Evolutionary conservation across 2,888 invertebrate genomes (phyloP), one percentile per base, ranked within the genome.

Genomic region (Labia minor): DNA sequence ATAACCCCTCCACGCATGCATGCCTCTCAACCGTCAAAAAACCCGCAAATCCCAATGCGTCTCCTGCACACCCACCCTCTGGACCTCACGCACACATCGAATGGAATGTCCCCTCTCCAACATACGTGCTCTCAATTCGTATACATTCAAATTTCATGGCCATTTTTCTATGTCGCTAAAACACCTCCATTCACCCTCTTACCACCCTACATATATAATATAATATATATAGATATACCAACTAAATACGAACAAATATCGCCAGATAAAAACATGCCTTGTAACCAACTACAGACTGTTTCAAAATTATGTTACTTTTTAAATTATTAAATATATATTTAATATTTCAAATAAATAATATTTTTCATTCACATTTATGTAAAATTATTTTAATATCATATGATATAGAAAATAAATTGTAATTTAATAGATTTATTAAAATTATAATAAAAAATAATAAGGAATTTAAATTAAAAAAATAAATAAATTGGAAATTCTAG

Each of bases 151-250:
- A 49, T 8, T 49, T 16, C 49, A 49, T 49, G 49, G 49, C 49
- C 49, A 49, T 49, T 49, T 49, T 49, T 49, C 49, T 49, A 49
- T 49, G 49, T 49, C 49, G 49, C 49, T 49, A 49, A 49, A 49
- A 49, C 49, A 49, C 49, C 26, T 26, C 26, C 26, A 49, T 14
- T 3, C 49, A 49, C 49, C 14, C 49, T 8, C 49, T 8, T 14
- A 49, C 14, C 49, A 49, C 49, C 16, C 49, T 26, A 26, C n/a
- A n/a, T n/a, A n/a, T n/a, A n/a, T n/a, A n/a, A n/a, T n/a, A n/a
- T n/a, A n/a, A n/a, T n/a, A n/a, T n/a, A n/a, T n/a, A 26, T 26
- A 26, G 26, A 26, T 26, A 26, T 49, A 49, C 14, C 49, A 26
- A 26, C 26, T 8, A 49, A 11, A 49, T 14, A 49, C n/a, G 16